These are phyloP conservation scores for Brachionus koreanus DNA, from an alignment of 1,140 invertebrate species.

Conservation along the genomic window DNA sequence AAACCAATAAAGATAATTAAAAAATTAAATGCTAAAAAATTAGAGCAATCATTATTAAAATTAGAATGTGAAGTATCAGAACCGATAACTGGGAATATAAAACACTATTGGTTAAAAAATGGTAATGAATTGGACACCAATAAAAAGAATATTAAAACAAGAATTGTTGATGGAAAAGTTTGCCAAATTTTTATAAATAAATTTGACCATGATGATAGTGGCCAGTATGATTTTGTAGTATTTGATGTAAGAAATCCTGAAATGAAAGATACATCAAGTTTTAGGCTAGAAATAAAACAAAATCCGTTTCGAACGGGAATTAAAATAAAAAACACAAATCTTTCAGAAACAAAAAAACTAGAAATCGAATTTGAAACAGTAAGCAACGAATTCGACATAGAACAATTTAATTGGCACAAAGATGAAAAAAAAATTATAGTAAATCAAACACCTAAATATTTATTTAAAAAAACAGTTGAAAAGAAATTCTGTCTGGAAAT, in stretches of 20 bases:
- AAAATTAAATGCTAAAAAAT: constrained; percentile 28
- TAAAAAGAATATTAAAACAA: neutral
- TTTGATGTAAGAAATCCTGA: constrained; percentile 1
- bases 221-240: neutral
- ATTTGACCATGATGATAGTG: constrained; percentile 32
- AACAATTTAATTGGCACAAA: constrained; percentile 7
- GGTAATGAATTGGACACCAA: neutral
- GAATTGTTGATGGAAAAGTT: neutral
- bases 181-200: constrained; percentile 39
- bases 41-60: neutral
- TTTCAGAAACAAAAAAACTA: neutral
- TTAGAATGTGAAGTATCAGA: constrained; percentile 35
- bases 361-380: constrained; percentile 41
- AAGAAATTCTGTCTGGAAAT: constrained; percentile 11
- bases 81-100: neutral
- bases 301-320: constrained; percentile 40
- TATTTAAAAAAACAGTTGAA: neutral
- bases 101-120: constrained; percentile 27
- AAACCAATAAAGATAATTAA: constrained; percentile 8
- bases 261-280: neutral
- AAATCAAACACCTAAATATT: neutral
- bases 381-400: neutral
- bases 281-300: constrained; percentile 37
- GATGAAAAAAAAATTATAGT: neutral
- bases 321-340: neutral